A percentile compares a stretch with the other conserved stretches of the same genome.
Conservation (phyloP, 2,113 vertebrate genomes). For the Trogon surrucura region DNA sequence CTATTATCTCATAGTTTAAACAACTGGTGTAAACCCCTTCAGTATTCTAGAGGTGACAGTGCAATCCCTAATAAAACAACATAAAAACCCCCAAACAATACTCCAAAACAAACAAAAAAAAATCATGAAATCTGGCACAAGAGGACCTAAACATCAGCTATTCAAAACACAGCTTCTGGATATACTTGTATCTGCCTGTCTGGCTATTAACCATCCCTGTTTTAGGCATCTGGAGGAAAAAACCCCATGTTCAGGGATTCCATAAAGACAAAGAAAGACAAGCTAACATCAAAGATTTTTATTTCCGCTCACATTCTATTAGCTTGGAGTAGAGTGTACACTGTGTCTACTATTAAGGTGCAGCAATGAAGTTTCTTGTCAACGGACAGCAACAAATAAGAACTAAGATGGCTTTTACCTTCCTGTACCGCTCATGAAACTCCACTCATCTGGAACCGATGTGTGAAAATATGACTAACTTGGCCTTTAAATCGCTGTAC, state of each 20-base stretch:
- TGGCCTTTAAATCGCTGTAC: background rate
- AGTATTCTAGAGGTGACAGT: background rate
- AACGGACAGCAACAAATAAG: background rate
- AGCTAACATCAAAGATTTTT: background rate
- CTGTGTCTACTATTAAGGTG: background rate
- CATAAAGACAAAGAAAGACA: background rate
- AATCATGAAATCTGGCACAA: background rate
- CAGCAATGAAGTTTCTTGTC: background rate
- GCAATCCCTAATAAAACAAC: background rate
- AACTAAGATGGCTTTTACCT: background rate
- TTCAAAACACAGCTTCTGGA: background rate
- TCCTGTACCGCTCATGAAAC: background rate
- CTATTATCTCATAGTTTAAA: background rate
- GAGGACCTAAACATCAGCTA: background rate
- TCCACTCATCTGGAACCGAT: background rate
- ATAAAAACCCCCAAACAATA: background rate
- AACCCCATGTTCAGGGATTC: background rate
- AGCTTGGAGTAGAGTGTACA: background rate
- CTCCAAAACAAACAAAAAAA: background rate
- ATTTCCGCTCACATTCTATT: background rate
- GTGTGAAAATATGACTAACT: conserved; percentile 22
- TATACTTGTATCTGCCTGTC: background rate
- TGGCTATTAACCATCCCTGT: background rate
- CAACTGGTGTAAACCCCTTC: background rate
- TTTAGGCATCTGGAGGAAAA: background rate